phyloP scores from a whole-genome alignment of 2,113 vertebrate genomes.

The Austrofundulus limnaeus region DNA sequence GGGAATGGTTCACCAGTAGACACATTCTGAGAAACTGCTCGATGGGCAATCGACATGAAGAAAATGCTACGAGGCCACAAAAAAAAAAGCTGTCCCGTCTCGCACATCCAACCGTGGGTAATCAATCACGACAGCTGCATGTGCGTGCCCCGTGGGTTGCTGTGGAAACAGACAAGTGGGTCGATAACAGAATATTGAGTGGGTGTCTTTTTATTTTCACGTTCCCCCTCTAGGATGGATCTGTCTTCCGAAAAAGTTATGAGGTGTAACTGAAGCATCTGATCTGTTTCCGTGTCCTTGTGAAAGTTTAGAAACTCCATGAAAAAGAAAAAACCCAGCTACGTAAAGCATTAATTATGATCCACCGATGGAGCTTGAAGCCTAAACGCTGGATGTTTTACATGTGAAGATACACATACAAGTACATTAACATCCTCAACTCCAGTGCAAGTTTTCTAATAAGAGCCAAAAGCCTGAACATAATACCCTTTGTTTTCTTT shows the following conservation, averaged over 20 bases:
- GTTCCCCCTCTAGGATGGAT: conserved; percentile 22
- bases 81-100: conserved; percentile 30
- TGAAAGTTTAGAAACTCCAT: conserved; percentile 12
- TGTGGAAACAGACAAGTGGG: conserved; percentile 55
- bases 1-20: conserved; percentile 4
- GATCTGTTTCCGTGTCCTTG: conserved; percentile 23
- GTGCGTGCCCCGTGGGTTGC: conserved; percentile 47
- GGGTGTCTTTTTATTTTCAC: conserved; percentile 42
- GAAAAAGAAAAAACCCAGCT: conserved; percentile 4
- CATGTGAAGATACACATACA: conserved; percentile 5
- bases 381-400: neutral
- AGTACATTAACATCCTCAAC: neutral
- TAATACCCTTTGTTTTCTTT: conserved; percentile 2
- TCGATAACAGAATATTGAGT: conserved; percentile 62
- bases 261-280: neutral
- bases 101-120: conserved; percentile 38
- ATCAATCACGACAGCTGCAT: conserved; percentile 54
- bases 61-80: conserved; percentile 13
- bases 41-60: conserved; percentile 23
- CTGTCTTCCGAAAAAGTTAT: conserved; percentile 31
- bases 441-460: conserved; percentile 12
- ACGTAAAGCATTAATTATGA: neutral
- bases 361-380: neutral
- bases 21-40: conserved; percentile 12
- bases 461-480: conserved; percentile 7